Conservation (phyloP, 2,797 vertebrate species). For the Allobates femoralis region DNA sequence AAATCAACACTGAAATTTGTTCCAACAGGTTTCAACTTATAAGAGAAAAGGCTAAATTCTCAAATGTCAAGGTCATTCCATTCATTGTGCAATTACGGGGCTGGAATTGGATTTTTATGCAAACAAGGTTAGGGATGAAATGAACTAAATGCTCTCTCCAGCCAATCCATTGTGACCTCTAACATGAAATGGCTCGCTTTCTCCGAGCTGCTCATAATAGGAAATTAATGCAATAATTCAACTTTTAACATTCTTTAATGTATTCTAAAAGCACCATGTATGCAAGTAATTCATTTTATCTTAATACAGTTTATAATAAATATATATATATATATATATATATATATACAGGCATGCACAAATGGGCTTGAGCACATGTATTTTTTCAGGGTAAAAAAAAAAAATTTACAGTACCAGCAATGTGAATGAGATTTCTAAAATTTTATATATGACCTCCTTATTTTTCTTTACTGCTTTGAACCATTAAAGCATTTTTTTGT, state of each 20-base stretch:
- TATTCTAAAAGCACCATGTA: not conserved
- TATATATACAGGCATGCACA: too few relatives aligned
- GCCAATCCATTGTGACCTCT: conserved; percentile 37
- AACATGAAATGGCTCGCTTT: conserved; percentile 10
- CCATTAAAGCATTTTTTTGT: too few relatives aligned
- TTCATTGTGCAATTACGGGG: conserved; percentile 38
- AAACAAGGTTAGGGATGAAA: conserved; percentile 37
- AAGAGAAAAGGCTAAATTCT: conserved; percentile 37
- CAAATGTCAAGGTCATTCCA: conserved; percentile 47
- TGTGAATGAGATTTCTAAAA: too few relatives aligned
- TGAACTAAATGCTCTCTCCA: conserved; percentile 24
- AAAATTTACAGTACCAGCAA: too few relatives aligned
- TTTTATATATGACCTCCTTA: too few relatives aligned
- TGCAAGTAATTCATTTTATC: too few relatives aligned
- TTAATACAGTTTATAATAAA: too few relatives aligned
- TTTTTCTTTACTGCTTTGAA: too few relatives aligned
- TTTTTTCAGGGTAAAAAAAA: too few relatives aligned
- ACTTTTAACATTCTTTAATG: not conserved
- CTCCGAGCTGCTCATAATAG: not conserved
- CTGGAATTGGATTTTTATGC: conserved; percentile 56
- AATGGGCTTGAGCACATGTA: too few relatives aligned
- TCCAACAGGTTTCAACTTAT: conserved; percentile 25
- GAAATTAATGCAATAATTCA: conserved; percentile 20
- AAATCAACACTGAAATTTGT: conserved; percentile 40
- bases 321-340: too few relatives aligned